These are phyloP conservation scores for Oreochromis spilurus DNA, from an alignment of 2,113 vertebrate species.

Conservation along the genomic window DNA sequence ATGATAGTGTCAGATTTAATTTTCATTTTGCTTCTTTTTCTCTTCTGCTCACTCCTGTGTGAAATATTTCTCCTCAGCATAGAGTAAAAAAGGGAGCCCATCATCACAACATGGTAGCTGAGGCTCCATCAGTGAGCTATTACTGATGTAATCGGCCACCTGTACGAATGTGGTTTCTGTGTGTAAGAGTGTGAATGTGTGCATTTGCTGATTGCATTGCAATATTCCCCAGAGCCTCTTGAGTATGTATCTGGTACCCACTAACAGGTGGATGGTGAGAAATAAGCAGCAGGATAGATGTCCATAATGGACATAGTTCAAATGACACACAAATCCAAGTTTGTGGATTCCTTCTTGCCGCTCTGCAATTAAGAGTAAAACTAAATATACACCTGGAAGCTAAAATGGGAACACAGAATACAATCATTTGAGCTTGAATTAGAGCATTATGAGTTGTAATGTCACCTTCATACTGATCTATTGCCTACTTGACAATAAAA, in stretches of 20 bases:
- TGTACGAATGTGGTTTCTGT: constrained; percentile 25
- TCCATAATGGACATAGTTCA: constrained; percentile 12
- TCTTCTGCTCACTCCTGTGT: background rate
- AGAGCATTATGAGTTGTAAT: background rate
- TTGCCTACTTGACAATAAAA: background rate
- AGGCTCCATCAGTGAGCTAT: constrained; percentile 36
- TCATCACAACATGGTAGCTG: background rate
- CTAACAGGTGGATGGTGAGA: constrained; percentile 33
- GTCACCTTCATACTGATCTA: background rate
- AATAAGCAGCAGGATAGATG: background rate
- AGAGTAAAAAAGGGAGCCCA: background rate
- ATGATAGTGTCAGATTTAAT: background rate
- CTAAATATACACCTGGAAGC: background rate
- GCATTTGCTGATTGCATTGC: constrained; percentile 1
- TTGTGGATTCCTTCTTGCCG: background rate
- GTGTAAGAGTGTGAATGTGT: background rate
- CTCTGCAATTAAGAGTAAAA: background rate
- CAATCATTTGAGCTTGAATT: background rate
- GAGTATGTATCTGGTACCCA: background rate
- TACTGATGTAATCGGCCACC: constrained; percentile 45
- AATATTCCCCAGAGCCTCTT: constrained; percentile 3
- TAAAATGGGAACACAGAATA: background rate
- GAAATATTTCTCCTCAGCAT: background rate
- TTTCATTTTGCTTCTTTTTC: background rate
- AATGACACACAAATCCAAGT: constrained; percentile 13